These are phyloP conservation scores for Phenganax stokvisi DNA, from an alignment of 92 coral and sea anemone species.

Conservation along the genomic window DNA sequence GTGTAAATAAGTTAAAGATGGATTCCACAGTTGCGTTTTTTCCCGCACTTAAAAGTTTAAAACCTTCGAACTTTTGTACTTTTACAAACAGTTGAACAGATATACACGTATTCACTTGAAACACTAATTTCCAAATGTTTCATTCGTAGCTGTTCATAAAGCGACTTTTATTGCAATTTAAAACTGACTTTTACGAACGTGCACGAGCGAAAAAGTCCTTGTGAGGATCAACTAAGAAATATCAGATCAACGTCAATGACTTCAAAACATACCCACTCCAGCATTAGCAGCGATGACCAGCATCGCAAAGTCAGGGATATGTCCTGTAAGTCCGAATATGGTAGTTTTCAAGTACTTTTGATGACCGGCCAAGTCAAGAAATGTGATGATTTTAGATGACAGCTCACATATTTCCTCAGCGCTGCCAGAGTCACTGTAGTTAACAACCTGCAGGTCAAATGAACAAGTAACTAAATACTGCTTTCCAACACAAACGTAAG, in stretches of 20 bases:
- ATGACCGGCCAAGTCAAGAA: conserved; percentile 98
- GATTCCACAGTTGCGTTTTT: no score
- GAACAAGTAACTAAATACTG: background rate
- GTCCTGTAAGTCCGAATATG: conserved; percentile 97
- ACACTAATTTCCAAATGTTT: no score
- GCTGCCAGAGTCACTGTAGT: conserved; percentile 89
- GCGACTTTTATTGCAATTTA: no score
- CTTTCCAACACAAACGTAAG: background rate
- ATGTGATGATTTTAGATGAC: conserved; percentile 85
- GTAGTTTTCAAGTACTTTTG: conserved; percentile 93
- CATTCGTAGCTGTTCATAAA: no score
- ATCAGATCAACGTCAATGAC: background rate
- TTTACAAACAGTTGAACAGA: no score
- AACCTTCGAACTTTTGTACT: no score
- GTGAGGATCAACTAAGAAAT: background rate
- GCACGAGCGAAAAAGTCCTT: no score
- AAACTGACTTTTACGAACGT: no score
- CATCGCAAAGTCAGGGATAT: conserved; percentile 96
- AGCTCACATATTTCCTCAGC: conserved; percentile 96
- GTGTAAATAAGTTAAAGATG: no score
- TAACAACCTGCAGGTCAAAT: conserved; percentile 56
- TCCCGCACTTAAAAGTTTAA: no score
- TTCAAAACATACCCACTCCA: conserved; percentile 71
- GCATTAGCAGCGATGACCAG: conserved; percentile 92
- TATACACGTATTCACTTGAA: no score